phyloP scores from a whole-genome alignment of 2,113 vertebrate species.

The Antechinus stuartii region DNA sequence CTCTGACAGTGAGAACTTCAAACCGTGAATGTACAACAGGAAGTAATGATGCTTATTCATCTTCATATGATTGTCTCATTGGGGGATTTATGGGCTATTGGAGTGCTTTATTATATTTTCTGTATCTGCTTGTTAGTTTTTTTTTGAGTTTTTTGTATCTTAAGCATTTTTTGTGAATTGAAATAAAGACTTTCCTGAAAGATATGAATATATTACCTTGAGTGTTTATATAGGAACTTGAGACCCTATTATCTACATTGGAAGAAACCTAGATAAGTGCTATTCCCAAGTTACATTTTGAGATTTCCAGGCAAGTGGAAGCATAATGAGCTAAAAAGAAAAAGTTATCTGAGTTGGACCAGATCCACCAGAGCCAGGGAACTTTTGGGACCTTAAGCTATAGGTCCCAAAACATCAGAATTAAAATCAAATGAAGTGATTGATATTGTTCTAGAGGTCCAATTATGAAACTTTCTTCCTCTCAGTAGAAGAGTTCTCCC shows the following conservation, averaged over 20 bases:
- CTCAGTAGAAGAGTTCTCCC: background rate
- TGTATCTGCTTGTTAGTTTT: background rate
- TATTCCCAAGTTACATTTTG: background rate
- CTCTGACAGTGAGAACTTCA: background rate
- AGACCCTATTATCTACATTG: background rate
- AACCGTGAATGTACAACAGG: background rate
- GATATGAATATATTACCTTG: background rate
- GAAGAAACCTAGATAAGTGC: background rate
- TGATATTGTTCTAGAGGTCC: background rate
- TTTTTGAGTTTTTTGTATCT: background rate
- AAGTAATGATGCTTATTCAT: background rate
- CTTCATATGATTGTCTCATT: background rate
- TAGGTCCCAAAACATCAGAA: background rate
- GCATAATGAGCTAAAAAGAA: background rate
- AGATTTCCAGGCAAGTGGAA: background rate
- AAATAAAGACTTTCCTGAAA: background rate
- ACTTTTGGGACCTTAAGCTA: background rate
- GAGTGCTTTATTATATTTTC: background rate
- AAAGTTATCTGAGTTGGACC: background rate
- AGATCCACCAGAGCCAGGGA: background rate
- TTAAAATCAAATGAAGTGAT: background rate
- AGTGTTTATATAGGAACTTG: background rate
- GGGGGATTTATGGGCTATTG: background rate
- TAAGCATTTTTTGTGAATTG: background rate
- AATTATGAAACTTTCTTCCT: background rate